Percentiles rank a stretch among this genome's conserved stretches.
These are phyloP conservation scores for Accipiter virgatus DNA, from an alignment of 2,113 vertebrate genomes.

Conservation along the genomic window DNA sequence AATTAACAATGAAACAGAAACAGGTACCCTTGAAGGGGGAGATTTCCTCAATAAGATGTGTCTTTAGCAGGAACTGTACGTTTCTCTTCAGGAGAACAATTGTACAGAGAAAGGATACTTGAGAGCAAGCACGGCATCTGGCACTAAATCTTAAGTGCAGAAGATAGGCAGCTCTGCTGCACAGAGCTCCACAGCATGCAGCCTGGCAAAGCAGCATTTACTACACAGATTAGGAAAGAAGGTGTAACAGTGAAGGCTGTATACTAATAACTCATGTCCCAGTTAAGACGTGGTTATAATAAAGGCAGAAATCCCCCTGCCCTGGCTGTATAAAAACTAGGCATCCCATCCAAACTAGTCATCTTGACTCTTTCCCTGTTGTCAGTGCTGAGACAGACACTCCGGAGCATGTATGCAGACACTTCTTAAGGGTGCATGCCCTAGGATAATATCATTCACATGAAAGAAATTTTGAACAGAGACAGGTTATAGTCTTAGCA, in stretches of 20 bases:
- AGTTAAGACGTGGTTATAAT: neutral
- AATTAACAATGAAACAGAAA: neutral
- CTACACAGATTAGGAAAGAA: neutral
- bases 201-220: neutral
- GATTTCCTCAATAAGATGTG: neutral
- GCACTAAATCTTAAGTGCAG: neutral
- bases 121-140: neutral
- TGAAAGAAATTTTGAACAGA: neutral
- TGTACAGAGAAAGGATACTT: neutral
- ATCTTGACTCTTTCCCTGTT: neutral
- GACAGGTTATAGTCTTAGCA: neutral
- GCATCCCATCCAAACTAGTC: neutral
- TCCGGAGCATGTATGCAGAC: neutral
- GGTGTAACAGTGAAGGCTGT: neutral
- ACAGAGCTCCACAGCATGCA: rapidly evolving
- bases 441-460: neutral
- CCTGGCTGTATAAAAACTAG: neutral
- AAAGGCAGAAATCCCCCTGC: neutral
- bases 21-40: neutral
- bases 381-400: neutral
- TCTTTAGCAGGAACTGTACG: neutral
- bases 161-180: neutral
- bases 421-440: neutral
- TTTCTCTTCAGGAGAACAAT: neutral
- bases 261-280: neutral